Base-by-base conservation (phyloP, 2,888 invertebrate genomes). In the Byasa hedistus region DNA sequence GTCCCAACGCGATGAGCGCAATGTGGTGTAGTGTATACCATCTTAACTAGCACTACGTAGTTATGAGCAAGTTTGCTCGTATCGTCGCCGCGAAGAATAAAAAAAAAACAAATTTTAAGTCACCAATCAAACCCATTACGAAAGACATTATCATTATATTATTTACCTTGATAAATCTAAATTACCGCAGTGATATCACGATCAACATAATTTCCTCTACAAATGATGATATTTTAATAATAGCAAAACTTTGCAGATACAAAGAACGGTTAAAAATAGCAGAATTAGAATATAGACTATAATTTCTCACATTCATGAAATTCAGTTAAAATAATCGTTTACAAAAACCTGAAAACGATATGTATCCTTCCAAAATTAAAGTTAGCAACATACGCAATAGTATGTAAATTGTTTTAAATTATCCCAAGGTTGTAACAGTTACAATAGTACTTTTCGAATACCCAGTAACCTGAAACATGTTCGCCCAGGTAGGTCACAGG, bases 381-480 rank as follows among this genome's bases (percentile, higher is more conserved):
- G 39, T 15, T 39, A 39, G 15, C 36, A 15, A 39, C 12, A 15
- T 39, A 39, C 39, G 15, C 3, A 39, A 12, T 15, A 39, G 15
- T 39, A 15, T 39, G 12, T 39, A 12, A 15, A 39, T 15, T 39
- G 39, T 39, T 2, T 44, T 59, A 54, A 65, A 60, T 60, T 60
- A 44, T 65, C 44, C 10, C 60, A 65, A 55, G 60, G 60, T 56
- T 23, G 27, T 24, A 24, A 57, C 32, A 22, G 44, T 58, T 64
- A 21, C 36, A 19, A 57, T 7, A 23, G 3, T 7, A 39, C n/a
- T 36, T 56, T 56, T 60, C 21, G 44, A 59, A 7, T 27, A 55
- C 24, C 55, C 12, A 22, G 59, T 65, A 65, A 65, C 61, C 21
- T 57, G 56, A 23, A 61, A 61, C 61, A 39, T 5, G 57, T 57